A percentile compares a stretch with the other conserved stretches of the same genome.
Evolutionary conservation across 1,140 invertebrate species (phyloP).

Genomic region (Drosophila obscura): DNA sequence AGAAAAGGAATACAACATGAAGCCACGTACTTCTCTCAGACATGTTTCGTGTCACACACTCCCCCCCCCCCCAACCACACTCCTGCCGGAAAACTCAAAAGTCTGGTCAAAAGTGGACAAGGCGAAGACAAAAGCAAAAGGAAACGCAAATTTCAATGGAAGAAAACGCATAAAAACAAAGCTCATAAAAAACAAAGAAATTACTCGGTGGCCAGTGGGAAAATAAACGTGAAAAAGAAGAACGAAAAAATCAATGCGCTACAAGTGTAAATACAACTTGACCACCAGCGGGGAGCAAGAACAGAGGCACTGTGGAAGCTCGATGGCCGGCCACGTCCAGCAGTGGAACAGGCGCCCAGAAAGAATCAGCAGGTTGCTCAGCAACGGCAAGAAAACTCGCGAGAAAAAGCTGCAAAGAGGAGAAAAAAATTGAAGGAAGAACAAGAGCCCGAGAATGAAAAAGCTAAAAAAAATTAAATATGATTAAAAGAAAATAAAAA

Average conservation of each 20-base stretch:
- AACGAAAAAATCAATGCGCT: slow-evolving; percentile 71
- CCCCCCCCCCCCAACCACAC: too few species aligned
- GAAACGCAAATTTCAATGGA: slow-evolving; percentile 20
- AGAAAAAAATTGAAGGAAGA: slow-evolving; percentile 44
- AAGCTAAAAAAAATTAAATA: slow-evolving; percentile 80
- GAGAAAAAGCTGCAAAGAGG: slow-evolving; percentile 35
- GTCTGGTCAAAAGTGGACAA: slow-evolving; percentile 70
- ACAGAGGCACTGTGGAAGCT: slow-evolving; percentile 16
- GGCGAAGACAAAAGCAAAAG: slow-evolving; percentile 54
- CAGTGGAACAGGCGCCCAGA: slow-evolving; percentile 71
- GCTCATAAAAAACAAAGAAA: slow-evolving; percentile 34
- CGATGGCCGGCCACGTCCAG: slow-evolving; percentile 71
- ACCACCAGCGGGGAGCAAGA: slow-evolving; percentile 45
- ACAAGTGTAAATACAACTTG: slow-evolving; percentile 79
- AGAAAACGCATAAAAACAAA: slow-evolving; percentile 53
- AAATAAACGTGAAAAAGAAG: slow-evolving; percentile 23
- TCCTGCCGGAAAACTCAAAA: slow-evolving; percentile 48
- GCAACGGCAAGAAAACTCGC: slow-evolving; percentile 46
- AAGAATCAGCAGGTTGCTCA: slow-evolving; percentile 53
- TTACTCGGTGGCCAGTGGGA: slow-evolving; percentile 31
- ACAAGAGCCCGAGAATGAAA: slow-evolving; percentile 58
- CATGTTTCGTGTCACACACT: background rate
- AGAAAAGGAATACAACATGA: background rate
- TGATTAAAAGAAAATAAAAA: slow-evolving; percentile 80
- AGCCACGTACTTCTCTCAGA: slow-evolving; percentile 27